phyloP scores from a whole-genome alignment of 1,140 invertebrate genomes.

The Plectus sambesii region DNA sequence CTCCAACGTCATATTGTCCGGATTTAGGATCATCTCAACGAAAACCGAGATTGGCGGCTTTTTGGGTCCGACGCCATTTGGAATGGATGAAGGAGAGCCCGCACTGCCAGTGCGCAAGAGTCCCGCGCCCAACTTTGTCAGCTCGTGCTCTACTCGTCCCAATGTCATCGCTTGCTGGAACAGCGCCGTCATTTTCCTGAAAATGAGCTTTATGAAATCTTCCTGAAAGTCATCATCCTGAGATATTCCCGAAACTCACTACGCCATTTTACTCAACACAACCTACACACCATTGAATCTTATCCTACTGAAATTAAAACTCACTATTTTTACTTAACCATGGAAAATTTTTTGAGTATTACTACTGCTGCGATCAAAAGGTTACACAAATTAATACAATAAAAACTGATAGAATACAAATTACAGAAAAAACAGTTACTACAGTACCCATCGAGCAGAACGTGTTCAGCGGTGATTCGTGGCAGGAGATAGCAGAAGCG shows the following conservation, averaged over 20 bases:
- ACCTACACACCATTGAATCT: too few species aligned
- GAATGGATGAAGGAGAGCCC: background rate
- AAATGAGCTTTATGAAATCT: too few species aligned
- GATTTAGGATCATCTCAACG: slow-evolving; percentile 32
- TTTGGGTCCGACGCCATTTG: background rate
- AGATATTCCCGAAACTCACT: too few species aligned
- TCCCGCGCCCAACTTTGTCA: slow-evolving; percentile 18
- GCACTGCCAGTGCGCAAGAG: slow-evolving; percentile 5
- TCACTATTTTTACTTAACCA: too few species aligned
- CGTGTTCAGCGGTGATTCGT: slow-evolving; percentile 24
- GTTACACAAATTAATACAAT: too few species aligned
- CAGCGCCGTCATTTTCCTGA: slow-evolving; percentile 16
- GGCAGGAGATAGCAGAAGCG: slow-evolving; percentile 25
- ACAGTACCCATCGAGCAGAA: slow-evolving; percentile 28
- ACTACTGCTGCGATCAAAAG: too few species aligned
- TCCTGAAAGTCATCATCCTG: too few species aligned
- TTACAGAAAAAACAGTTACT: too few species aligned
- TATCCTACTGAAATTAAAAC: too few species aligned
- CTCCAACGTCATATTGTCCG: slow-evolving; percentile 27
- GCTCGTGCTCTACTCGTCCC: slow-evolving; percentile 26
- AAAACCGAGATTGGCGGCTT: slow-evolving; percentile 26
- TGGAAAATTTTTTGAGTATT: too few species aligned
- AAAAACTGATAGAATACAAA: too few species aligned
- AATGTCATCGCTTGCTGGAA: slow-evolving; percentile 27
- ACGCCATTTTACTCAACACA: too few species aligned